Conservation (phyloP, 2,113 vertebrate genomes). For the Gavialis gangeticus region DNA sequence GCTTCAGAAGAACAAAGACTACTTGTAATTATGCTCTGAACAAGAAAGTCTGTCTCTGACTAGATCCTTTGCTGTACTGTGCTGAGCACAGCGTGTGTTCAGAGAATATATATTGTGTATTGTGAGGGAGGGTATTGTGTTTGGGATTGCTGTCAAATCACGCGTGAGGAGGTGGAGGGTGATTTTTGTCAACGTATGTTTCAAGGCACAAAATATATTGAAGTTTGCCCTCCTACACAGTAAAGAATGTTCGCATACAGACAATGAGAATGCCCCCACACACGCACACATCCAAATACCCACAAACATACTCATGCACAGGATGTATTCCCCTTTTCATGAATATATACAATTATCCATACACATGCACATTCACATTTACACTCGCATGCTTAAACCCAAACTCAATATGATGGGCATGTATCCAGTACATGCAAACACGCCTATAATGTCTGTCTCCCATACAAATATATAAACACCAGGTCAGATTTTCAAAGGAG, state of each 20-base stretch:
- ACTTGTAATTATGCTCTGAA: neutral
- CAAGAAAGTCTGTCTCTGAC: neutral
- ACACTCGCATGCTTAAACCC: neutral
- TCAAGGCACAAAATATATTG: too few relatives aligned
- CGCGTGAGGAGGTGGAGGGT: neutral
- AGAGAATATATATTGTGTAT: neutral
- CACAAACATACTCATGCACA: neutral
- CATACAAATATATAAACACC: neutral
- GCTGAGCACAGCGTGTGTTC: neutral
- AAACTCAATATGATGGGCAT: too few relatives aligned
- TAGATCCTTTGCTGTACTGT: neutral
- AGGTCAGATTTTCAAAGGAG: neutral
- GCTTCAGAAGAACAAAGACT: neutral
- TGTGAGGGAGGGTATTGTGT: neutral
- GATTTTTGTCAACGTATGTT: neutral
- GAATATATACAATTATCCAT: neutral
- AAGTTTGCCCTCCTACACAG: too few relatives aligned
- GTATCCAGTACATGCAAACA: too few relatives aligned
- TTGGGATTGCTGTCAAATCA: neutral
- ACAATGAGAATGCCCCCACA: neutral
- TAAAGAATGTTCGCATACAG: neutral
- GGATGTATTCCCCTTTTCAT: neutral
- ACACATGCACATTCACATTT: neutral
- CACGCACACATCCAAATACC: neutral
- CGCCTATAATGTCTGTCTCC: neutral